These are phyloP conservation scores for Lycopodina hypogea DNA, from an alignment of 37 sponge, comb jelly and placozoan species.

Conservation along the genomic window DNA sequence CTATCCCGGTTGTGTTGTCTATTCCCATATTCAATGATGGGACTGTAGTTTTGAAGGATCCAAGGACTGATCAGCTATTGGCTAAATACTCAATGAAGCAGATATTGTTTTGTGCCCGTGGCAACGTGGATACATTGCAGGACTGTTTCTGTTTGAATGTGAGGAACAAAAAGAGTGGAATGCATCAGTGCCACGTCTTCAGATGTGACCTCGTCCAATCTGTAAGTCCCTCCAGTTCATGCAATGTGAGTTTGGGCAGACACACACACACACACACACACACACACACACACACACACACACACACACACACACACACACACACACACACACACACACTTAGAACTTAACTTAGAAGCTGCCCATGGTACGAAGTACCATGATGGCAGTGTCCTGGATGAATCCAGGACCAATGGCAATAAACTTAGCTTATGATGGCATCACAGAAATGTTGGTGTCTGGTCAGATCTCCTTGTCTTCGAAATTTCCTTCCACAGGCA, in stretches of 20 bases:
- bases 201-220: slow-evolving; percentile 27
- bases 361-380: no score
- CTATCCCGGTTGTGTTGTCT: slow-evolving; percentile 59
- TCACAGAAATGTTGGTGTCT: no score
- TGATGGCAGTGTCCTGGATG: no score
- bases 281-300: no score
- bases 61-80: slow-evolving; percentile 45
- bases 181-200: slow-evolving; percentile 86
- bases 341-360: no score
- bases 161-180: slow-evolving; percentile 55
- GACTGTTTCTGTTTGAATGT: slow-evolving; percentile 85
- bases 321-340: slow-evolving; percentile 38
- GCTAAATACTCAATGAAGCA: slow-evolving; percentile 38
- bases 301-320: no score
- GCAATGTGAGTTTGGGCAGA: no score
- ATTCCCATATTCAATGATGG: slow-evolving; percentile 66
- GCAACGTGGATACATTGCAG: slow-evolving; percentile 38
- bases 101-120: slow-evolving; percentile 86
- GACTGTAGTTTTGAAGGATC: slow-evolving; percentile 57
- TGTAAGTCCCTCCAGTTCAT: slow-evolving; percentile 48
- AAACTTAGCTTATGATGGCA: no score
- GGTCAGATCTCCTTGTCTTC: no score
- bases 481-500: no score
- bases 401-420: no score
- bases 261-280: slow-evolving; percentile 29